Evolutionary conservation across 2,888 invertebrate genomes (phyloP).

Genomic region (Pachliopta kotzebuea): DNA sequence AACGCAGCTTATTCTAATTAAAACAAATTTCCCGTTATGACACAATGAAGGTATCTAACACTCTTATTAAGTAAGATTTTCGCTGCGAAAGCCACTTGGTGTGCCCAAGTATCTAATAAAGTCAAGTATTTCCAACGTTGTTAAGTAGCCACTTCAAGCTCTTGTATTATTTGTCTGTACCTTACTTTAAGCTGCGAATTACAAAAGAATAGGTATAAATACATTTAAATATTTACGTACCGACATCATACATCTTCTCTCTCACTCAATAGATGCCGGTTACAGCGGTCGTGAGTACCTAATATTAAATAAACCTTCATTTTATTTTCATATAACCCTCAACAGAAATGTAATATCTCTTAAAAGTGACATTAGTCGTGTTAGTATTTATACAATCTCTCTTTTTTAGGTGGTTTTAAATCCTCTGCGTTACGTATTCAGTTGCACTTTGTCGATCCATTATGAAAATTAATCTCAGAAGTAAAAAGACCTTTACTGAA

Average conservation of each 20-base stretch:
- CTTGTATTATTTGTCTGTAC: slow-evolving; percentile 8
- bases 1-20: not conserved
- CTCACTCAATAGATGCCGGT: too few relatives aligned
- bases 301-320: too few relatives aligned
- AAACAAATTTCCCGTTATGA: slow-evolving; percentile 1
- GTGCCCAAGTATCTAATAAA: slow-evolving; percentile 9
- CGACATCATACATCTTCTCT: too few relatives aligned
- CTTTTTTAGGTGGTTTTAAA: too few relatives aligned
- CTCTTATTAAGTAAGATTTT: slow-evolving; percentile 12
- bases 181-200: not conserved
- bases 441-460: slow-evolving; percentile 19
- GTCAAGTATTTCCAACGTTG: slow-evolving; percentile 3
- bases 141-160: slow-evolving; percentile 1
- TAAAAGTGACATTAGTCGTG: too few relatives aligned
- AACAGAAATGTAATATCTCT: too few relatives aligned
- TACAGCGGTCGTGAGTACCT: too few relatives aligned
- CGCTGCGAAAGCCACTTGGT: slow-evolving; percentile 3
- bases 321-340: too few relatives aligned
- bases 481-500: too few relatives aligned
- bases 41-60: not conserved
- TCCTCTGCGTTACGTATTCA: not conserved
- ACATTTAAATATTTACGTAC: too few relatives aligned
- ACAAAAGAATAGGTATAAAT: too few relatives aligned
- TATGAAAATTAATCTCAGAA: slow-evolving; percentile 8
- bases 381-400: too few relatives aligned